Conservation (phyloP, 2,888 invertebrate species). For the Oscheius onirici region DNA sequence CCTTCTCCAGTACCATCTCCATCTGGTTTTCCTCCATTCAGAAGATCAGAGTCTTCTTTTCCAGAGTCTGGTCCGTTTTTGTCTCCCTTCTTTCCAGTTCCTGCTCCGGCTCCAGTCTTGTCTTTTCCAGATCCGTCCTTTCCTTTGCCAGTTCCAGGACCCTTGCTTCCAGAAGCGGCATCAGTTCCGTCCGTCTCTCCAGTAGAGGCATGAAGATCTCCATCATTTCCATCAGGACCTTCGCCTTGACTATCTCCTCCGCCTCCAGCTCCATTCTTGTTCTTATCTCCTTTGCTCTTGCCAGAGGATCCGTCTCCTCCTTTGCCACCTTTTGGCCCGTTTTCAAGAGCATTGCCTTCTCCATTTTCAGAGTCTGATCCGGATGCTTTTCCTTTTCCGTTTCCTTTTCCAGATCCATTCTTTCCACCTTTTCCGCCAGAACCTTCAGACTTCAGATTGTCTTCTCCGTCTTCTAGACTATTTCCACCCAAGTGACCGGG, state of each 20-base stretch:
- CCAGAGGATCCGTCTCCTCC: slow-evolving; percentile 16
- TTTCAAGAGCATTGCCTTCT: not conserved
- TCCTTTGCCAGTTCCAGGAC: slow-evolving; percentile 39
- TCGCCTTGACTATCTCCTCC: not conserved
- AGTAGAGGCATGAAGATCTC: not conserved
- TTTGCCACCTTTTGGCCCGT: not conserved
- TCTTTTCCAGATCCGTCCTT: slow-evolving; percentile 35
- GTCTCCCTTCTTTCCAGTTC: slow-evolving; percentile 20
- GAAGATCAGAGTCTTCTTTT: not conserved
- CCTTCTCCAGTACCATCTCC: slow-evolving; percentile 1
- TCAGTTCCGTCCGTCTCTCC: not conserved
- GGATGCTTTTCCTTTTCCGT: not conserved
- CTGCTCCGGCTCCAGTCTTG: slow-evolving; percentile 36
- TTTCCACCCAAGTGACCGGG: no score
- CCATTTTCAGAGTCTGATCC: slow-evolving; percentile 3
- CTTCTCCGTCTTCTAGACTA: not conserved
- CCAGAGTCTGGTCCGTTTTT: not conserved
- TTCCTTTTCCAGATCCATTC: not conserved
- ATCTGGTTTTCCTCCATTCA: slow-evolving; percentile 1
- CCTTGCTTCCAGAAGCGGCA: not conserved
- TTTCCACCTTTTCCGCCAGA: slow-evolving; percentile 2
- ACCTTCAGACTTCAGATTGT: not conserved
- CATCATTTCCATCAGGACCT: no score
- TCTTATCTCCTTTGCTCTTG: not conserved
- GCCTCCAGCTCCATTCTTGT: not conserved